Evolutionary conservation across 2,113 vertebrate species (phyloP).

Genomic region (Daboia siamensis): DNA sequence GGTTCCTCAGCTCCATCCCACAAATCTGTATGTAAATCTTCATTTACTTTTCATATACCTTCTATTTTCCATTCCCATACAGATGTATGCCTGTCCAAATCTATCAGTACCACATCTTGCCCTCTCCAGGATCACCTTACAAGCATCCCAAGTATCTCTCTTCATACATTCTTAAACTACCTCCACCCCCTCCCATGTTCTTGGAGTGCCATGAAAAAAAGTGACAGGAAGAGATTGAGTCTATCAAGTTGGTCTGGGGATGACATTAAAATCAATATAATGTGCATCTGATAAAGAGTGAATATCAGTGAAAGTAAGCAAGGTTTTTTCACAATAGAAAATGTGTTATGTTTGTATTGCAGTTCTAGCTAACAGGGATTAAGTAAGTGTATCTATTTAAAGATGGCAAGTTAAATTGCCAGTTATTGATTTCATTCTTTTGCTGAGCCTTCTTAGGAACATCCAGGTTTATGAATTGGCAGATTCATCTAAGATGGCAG

Average conservation of each 20-base stretch:
- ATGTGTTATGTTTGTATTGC: not conserved
- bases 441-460: not conserved
- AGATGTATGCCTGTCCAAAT: not conserved
- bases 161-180: not conserved
- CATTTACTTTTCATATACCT: not conserved
- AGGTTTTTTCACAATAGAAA: not conserved
- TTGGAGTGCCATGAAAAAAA: not conserved
- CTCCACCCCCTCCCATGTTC: not conserved
- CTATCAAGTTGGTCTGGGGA: not conserved
- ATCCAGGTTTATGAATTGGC: not conserved
- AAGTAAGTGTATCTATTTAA: not conserved
- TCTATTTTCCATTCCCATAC: not conserved
- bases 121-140: not conserved
- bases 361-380: not conserved
- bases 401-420: not conserved
- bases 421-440: not conserved
- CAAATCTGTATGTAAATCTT: not conserved
- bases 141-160: not conserved
- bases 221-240: not conserved
- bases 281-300: not conserved
- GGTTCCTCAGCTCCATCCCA: not conserved
- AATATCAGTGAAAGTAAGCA: not conserved
- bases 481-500: not conserved
- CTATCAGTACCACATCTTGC: not conserved
- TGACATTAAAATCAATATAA: not conserved